Percentiles rank a stretch among this genome's conserved stretches.
These are phyloP conservation scores for Chaenodraco wilsoni DNA, from an alignment of 2,797 vertebrate genomes.

Conservation along the genomic window DNA sequence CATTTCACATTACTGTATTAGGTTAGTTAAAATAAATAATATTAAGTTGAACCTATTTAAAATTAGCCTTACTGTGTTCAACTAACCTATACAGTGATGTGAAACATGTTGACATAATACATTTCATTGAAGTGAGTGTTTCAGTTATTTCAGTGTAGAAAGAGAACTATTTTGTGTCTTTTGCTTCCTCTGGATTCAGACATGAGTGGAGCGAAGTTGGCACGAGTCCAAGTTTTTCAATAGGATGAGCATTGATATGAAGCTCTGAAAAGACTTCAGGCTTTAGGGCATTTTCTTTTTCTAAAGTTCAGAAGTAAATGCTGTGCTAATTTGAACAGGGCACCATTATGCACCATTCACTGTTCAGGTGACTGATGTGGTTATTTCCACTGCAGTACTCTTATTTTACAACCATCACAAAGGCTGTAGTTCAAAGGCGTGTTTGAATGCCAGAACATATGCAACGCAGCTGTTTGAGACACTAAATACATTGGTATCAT, in stretches of 20 bases:
- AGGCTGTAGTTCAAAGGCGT: constrained; percentile 58
- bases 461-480: constrained; percentile 63
- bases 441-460: constrained; percentile 38
- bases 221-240: constrained; percentile 35
- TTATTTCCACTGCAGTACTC: constrained; percentile 38
- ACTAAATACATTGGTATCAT: constrained; percentile 61
- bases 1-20: no score
- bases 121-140: no score
- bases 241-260: constrained; percentile 31
- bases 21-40: no score
- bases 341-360: constrained; percentile 59
- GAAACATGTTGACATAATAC: no score
- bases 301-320: constrained; percentile 40
- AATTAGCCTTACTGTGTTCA: no score
- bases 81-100: no score
- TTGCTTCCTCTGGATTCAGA: constrained; percentile 41
- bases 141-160: not conserved
- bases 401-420: constrained; percentile 68
- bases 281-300: constrained; percentile 10
- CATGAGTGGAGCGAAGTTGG: constrained; percentile 30
- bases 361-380: constrained; percentile 76
- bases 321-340: constrained; percentile 50
- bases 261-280: constrained; percentile 52
- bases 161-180: not conserved
- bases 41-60: no score